A percentile compares a stretch with the other conserved stretches of the same genome.
These are phyloP conservation scores for Pandion haliaetus DNA, from an alignment of 2,113 vertebrate species.

Conservation along the genomic window DNA sequence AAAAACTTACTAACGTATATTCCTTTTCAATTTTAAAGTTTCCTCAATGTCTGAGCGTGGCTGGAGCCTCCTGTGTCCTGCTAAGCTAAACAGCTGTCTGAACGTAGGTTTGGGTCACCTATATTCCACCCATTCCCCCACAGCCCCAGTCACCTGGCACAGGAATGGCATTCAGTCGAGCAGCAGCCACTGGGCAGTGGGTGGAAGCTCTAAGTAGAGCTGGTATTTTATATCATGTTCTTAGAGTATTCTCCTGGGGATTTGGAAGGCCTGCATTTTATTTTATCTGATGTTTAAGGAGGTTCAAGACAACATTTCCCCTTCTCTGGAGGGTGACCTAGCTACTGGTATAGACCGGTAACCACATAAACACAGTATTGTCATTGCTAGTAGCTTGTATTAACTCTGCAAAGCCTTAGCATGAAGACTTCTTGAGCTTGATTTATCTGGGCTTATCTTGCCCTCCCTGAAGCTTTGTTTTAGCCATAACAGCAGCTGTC, in stretches of 20 bases:
- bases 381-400: background rate
- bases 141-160: background rate
- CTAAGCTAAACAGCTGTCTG: background rate
- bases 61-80: background rate
- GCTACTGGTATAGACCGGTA: background rate
- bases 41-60: background rate
- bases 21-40: background rate
- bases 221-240: background rate
- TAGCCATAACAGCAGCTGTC: background rate
- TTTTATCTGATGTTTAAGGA: background rate
- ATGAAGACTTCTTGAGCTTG: no score
- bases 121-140: background rate
- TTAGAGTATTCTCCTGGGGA: background rate
- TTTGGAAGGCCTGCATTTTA: background rate
- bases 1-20: background rate
- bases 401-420: background rate
- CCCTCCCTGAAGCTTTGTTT: background rate
- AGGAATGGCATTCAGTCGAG: background rate
- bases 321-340: background rate
- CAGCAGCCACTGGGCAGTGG: rapidly evolving
- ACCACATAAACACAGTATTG: background rate
- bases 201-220: background rate
- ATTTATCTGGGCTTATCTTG: background rate
- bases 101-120: background rate
- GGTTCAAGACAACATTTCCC: background rate